phyloP scores from a whole-genome alignment of 1,140 invertebrate species.

The Laupala kohalensis region DNA sequence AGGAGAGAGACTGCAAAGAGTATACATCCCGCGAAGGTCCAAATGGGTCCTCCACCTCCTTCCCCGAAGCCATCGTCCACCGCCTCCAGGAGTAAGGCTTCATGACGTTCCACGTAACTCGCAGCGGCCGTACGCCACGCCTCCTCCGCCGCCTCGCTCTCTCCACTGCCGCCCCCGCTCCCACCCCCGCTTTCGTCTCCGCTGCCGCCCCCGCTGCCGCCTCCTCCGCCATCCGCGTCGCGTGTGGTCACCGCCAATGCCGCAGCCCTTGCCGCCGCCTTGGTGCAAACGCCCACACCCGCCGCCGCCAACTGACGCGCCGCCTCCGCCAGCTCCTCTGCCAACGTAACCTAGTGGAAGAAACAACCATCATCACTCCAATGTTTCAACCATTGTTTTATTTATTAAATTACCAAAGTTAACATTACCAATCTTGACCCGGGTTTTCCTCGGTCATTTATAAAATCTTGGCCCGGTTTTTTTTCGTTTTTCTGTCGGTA shows the following conservation, averaged over 20 bases:
- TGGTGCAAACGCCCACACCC: no score
- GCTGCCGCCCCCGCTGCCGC: slow-evolving; percentile 30
- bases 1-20: slow-evolving; percentile 43
- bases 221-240: no score
- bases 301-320: neutral
- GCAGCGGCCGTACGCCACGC: slow-evolving; percentile 36
- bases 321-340: neutral
- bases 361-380: no score
- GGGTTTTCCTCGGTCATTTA: no score
- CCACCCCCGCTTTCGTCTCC: slow-evolving; percentile 32
- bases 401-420: no score
- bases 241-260: no score
- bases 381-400: no score
- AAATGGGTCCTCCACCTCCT: slow-evolving; percentile 36
- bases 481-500: no score
- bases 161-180: slow-evolving; percentile 35
- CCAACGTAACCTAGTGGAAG: no score
- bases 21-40: slow-evolving; percentile 46
- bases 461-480: no score
- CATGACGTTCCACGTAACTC: slow-evolving; percentile 37
- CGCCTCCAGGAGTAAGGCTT: slow-evolving; percentile 34
- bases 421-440: no score
- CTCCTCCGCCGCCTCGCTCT: slow-evolving; percentile 28
- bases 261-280: no score
- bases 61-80: slow-evolving; percentile 40